phyloP scores from a whole-genome alignment of 2,888 invertebrate genomes.

The Xanthorhoe spadicearia region DNA sequence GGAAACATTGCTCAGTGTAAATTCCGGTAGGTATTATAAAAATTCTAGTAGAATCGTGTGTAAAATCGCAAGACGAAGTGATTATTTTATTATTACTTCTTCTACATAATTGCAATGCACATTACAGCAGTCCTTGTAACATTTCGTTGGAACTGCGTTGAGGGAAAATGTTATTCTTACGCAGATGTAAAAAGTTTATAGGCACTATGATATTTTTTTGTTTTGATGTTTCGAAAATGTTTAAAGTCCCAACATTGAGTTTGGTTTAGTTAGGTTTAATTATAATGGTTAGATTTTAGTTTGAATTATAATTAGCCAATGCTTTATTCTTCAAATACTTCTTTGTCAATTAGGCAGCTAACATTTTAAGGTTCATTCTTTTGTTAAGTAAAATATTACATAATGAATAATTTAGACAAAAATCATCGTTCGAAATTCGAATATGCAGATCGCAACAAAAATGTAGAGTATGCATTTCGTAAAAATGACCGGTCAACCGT shows the following conservation, averaged over 20 bases:
- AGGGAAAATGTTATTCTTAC: constrained; percentile 46
- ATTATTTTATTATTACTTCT: constrained; percentile 48
- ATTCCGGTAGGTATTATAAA: neutral
- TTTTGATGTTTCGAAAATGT: neutral
- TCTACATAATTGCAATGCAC: constrained; percentile 54
- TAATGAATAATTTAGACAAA: constrained; percentile 28
- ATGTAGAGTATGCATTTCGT: constrained; percentile 69
- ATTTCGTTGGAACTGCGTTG: constrained; percentile 55
- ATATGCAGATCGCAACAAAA: constrained; percentile 50
- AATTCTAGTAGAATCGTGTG: constrained; percentile 12
- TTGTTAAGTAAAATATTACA: no score
- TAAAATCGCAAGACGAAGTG: constrained; percentile 29
- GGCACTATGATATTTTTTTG: no score
- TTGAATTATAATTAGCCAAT: no score
- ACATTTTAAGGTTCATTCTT: no score
- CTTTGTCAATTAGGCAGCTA: no score
- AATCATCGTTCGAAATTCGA: constrained; percentile 51
- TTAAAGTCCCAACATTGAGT: no score
- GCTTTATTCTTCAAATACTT: no score
- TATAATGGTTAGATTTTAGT: no score
- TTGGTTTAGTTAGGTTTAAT: no score
- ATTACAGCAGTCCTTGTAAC: constrained; percentile 67
- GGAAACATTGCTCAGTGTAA: neutral
- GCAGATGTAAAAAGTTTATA: constrained; percentile 40
- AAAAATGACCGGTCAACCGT: constrained; percentile 64